A percentile compares a stretch with the other conserved stretches of the same genome.
These are phyloP conservation scores for Mamestra brassicae DNA, from an alignment of 2,888 invertebrate genomes.

Conservation along the genomic window DNA sequence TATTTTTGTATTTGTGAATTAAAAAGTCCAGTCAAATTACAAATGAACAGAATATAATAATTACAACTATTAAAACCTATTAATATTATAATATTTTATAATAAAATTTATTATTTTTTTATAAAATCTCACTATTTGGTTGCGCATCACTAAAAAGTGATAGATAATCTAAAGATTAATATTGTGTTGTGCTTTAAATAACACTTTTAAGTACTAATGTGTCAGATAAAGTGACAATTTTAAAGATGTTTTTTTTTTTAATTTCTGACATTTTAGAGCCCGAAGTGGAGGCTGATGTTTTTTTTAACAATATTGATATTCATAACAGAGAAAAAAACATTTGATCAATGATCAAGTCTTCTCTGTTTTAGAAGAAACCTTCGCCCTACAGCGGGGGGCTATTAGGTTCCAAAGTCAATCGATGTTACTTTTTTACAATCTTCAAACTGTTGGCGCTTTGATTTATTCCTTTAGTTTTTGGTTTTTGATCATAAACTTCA, in stretches of 20 bases:
- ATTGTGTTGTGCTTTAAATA: constrained; percentile 48
- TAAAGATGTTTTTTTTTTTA: constrained; percentile 33
- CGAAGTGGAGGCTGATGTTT: constrained; percentile 1
- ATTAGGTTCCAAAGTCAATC: not conserved
- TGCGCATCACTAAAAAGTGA: constrained; percentile 70
- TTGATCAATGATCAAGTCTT: not conserved
- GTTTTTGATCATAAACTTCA: not conserved
- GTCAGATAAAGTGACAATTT: constrained; percentile 42
- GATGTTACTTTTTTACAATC: not conserved
- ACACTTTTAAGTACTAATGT: constrained; percentile 48
- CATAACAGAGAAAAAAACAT: no score
- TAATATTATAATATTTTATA: constrained; percentile 62
- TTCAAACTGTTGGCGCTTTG: not conserved
- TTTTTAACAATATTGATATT: not conserved
- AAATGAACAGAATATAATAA: constrained; percentile 51
- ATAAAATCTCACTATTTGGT: constrained; percentile 85
- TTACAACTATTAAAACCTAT: constrained; percentile 65
- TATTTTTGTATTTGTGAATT: not conserved
- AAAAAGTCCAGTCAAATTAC: constrained; percentile 55
- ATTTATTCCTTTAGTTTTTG: not conserved
- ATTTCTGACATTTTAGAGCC: constrained; percentile 8
- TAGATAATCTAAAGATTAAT: constrained; percentile 54
- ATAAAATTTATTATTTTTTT: constrained; percentile 68
- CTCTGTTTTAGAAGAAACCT: not conserved
- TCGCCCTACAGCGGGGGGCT: no score